A percentile compares a stretch with the other conserved stretches of the same genome.
Evolutionary conservation across 2,113 vertebrate genomes (phyloP).

Genomic region (Corvus cornix): DNA sequence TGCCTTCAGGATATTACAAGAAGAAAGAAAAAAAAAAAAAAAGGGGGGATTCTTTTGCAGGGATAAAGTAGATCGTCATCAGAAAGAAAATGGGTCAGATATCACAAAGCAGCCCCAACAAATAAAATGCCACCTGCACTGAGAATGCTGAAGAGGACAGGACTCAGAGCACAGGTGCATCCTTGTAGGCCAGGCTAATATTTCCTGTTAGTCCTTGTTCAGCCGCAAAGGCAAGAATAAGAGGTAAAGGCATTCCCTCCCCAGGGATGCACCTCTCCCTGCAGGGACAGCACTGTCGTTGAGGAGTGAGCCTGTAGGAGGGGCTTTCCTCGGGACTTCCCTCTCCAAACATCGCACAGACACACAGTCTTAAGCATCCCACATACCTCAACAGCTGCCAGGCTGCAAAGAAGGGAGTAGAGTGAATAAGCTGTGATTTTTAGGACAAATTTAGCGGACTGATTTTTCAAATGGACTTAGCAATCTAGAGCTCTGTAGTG

Average conservation of each 20-base stretch:
- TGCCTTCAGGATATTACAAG: neutral
- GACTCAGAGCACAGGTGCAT: neutral
- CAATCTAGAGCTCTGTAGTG: neutral
- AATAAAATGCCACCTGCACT: neutral
- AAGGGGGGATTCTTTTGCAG: accelerated
- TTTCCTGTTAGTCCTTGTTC: neutral
- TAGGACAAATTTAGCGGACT: neutral
- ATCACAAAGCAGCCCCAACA: neutral
- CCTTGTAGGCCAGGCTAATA: neutral
- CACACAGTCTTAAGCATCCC: neutral
- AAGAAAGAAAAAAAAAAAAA: neutral
- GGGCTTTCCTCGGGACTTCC: neutral
- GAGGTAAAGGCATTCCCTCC: neutral
- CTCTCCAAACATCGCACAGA: neutral
- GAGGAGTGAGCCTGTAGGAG: neutral
- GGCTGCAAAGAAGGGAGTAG: neutral
- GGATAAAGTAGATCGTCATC: neutral
- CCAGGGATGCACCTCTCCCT: accelerated
- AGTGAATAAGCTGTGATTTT: neutral
- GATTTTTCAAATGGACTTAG: neutral
- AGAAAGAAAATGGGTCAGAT: neutral
- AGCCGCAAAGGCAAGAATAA: neutral
- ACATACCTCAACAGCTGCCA: neutral
- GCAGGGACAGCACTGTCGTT: neutral
- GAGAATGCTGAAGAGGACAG: neutral